Evolutionary conservation across 2,888 invertebrate genomes (phyloP), one percentile per base, ranked within the genome.

Genomic region (Erannis defoliaria): DNA sequence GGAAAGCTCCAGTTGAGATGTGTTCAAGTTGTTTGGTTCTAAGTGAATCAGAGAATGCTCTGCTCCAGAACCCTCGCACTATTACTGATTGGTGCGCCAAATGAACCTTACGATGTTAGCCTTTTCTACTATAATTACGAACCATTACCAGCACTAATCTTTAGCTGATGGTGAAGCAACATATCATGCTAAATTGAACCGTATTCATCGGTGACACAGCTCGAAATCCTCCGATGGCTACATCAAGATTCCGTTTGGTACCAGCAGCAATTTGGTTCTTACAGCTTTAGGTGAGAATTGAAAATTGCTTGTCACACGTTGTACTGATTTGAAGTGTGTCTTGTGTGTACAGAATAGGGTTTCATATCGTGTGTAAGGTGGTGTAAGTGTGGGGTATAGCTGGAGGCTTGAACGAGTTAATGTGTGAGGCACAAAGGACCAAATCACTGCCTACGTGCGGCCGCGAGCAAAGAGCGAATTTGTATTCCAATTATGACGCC

Each of bases 401-500:
- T 75, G 71, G 84, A 82, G 86, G 85, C 83, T 82, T 84, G 87
- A 90, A 91, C 91, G 90, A 92, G 90, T 90, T 91, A 90, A 91
- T 90, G 90, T 90, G 91, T 90, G 90, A 80, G 84, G 85, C 90
- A 93, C 92, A 93, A 93, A 92, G 90, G 91, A 84, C 90, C 86
- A 92, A 92, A 92, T 92, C 92, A 92, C 90, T 88, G 88, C 86
- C 87, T 87, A 80, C 81, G 81, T 81, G 86, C 81, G 82, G 78
- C 82, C 83, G 78, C 21, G 86, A 88, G 87, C 90, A 89, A 89
- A 90, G 88, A 88, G 87, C 82, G 85, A 90, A 92, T 91, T 92
- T 91, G 92, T 92, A 91, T 90, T 91, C 89, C 90, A 92, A 93
- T 93, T 93, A 92, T 88, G 86, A 89, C 86, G 82, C 88, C 74